These are phyloP conservation scores for Catocala sponsa DNA, from an alignment of 2,888 invertebrate genomes.

Conservation along the genomic window DNA sequence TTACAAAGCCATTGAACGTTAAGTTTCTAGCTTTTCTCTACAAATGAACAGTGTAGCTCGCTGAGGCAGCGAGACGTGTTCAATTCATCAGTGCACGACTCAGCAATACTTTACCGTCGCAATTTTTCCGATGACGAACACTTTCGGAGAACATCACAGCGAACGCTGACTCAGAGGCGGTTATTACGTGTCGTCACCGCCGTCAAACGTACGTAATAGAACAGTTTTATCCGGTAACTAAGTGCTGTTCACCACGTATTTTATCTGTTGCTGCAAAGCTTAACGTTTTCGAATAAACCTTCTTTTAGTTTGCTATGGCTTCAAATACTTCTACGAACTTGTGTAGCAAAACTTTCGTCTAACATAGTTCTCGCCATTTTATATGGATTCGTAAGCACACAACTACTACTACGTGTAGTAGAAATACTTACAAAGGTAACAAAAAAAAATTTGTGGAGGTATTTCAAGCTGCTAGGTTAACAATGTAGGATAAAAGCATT, in stretches of 20 bases:
- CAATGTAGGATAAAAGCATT: too few relatives aligned
- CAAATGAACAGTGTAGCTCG: slow-evolving; percentile 50
- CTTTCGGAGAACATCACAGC: slow-evolving; percentile 57
- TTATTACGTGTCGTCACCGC: slow-evolving; percentile 55
- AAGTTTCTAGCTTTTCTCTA: slow-evolving; percentile 48
- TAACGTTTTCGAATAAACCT: neutral
- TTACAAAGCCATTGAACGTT: slow-evolving; percentile 44
- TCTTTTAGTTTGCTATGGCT: too few relatives aligned
- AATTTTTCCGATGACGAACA: slow-evolving; percentile 75
- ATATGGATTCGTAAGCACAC: too few relatives aligned
- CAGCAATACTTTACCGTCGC: slow-evolving; percentile 56
- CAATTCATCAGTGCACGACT: slow-evolving; percentile 56
- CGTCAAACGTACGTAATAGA: slow-evolving; percentile 38
- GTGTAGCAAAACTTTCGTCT: too few relatives aligned
- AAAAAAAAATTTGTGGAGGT: too few relatives aligned
- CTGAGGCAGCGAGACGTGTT: slow-evolving; percentile 52
- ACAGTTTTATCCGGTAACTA: slow-evolving; percentile 21
- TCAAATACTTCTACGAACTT: too few relatives aligned
- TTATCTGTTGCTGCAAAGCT: neutral
- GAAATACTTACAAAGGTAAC: too few relatives aligned
- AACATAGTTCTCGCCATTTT: too few relatives aligned
- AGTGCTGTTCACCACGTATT: slow-evolving; percentile 8
- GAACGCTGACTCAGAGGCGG: slow-evolving; percentile 58
- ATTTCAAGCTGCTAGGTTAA: too few relatives aligned
- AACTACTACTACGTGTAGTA: too few relatives aligned